Base-by-base conservation (phyloP, 2,113 vertebrate genomes). In the Tetrao urogallus region DNA sequence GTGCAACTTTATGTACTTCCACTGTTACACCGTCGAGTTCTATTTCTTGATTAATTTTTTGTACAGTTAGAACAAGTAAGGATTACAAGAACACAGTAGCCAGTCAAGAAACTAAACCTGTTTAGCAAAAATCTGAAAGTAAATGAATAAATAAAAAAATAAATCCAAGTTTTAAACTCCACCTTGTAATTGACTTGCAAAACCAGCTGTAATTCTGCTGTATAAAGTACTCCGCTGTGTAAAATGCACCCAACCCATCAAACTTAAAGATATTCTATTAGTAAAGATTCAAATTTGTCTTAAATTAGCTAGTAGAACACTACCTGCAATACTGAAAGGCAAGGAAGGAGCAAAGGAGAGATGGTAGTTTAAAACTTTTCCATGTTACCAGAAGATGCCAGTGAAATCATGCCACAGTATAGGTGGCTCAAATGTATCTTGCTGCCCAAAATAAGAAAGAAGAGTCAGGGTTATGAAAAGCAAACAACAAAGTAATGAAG, bases 351-450 rank as follows among this genome's bases (percentile, higher is more conserved):
- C 76, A 81, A 86, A 86, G 90, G 84, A 57, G 10, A 88, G 24
- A 25, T 90, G 54, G 47, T 91, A 88, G 32, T 86, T 67, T 78
- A 81, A 80, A 91, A 16, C 82, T 91, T 24, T 38, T 12, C 10
- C 17, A 13, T 54, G 60, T 43, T 79, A 91, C 64, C 90, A 88
- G 91, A 83, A 95, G 82, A 69, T 83, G 76, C 70, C 92, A 95
- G 71, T 0, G n/a, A 60, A 48, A 93, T 58, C 79, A 89, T 80
- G 58, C 45, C 22, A 34, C 66, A 88, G 80, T 83, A 36, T 52
- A 77, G 94, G 83, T 42, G 58, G 45, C 63, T 83, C 42, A 63
- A 86, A 64, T 38, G 25, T 45, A 45, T 56, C 52, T 80, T 42
- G 7, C 42, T 71, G 64, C 56, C 18, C 76, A 21, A 27, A 50